phyloP scores from a whole-genome alignment of 2,113 vertebrate genomes.

The Halcyon malimbica region DNA sequence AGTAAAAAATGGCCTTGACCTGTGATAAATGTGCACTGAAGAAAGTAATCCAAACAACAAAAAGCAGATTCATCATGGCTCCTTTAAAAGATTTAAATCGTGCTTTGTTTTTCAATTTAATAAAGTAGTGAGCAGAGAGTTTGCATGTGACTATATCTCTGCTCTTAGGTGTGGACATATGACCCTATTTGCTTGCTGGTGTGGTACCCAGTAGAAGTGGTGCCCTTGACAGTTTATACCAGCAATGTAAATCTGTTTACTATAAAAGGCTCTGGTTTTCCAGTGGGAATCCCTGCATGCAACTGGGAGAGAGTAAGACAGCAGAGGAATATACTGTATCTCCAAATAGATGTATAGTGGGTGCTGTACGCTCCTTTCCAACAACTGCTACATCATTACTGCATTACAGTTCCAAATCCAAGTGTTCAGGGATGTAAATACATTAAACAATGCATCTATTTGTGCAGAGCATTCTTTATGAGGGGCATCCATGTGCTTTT shows the following conservation, averaged over 20 bases:
- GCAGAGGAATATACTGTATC: conserved; percentile 51
- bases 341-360: conserved; percentile 62
- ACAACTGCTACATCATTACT: conserved; percentile 3
- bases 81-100: not conserved
- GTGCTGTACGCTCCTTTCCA: conserved; percentile 49
- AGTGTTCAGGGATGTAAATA: conserved; percentile 69
- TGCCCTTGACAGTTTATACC: not conserved
- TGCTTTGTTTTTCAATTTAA: not conserved
- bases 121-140: not conserved
- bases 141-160: not conserved
- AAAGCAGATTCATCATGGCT: not conserved
- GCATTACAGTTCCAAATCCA: conserved; percentile 67
- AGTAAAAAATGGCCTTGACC: not conserved
- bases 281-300: conserved; percentile 11
- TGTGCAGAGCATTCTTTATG: conserved; percentile 63
- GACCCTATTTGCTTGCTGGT: not conserved
- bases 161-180: fast-evolving
- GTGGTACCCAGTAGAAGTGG: not conserved
- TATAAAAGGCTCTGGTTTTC: not conserved
- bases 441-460: conserved; percentile 74
- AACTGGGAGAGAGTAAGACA: conserved; percentile 20
- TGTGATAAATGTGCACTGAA: not conserved
- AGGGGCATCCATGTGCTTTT: conserved; percentile 73
- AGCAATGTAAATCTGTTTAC: not conserved
- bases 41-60: not conserved